phyloP scores from a whole-genome alignment of 30 jellyfish, hydroid and myxozoan genomes.

The Cassiopea andromeda region DNA sequence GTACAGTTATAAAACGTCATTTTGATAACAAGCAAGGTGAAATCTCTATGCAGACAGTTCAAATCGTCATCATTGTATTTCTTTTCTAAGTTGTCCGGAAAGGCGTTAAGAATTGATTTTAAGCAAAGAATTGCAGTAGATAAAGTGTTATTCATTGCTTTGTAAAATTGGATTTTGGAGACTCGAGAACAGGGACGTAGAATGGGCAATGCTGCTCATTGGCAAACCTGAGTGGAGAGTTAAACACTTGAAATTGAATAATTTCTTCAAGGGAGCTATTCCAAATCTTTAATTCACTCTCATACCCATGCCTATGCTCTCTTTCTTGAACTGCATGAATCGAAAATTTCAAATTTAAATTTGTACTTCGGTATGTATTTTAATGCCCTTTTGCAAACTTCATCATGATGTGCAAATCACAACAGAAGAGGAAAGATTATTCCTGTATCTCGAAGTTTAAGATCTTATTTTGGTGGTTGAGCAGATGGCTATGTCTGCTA shows the following conservation, averaged over 20 bases:
- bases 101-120: not conserved
- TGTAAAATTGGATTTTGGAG: not conserved
- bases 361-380: too few relatives aligned
- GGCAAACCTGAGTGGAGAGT: not conserved
- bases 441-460: not conserved
- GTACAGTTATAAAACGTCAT: not conserved
- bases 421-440: not conserved
- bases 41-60: not conserved
- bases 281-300: too few relatives aligned
- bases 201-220: not conserved
- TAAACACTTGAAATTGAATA: too few relatives aligned
- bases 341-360: too few relatives aligned
- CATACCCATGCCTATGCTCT: too few relatives aligned
- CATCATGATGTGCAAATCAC: not conserved
- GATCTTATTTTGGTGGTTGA: not conserved
- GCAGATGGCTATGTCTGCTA: not conserved
- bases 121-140: not conserved
- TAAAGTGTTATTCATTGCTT: not conserved
- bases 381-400: not conserved
- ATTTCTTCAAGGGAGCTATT: too few relatives aligned
- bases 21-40: constrained; percentile 6
- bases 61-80: not conserved
- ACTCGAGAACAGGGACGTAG: not conserved
- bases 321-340: too few relatives aligned
- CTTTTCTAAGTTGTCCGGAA: not conserved